Conservation (phyloP, 2,797 vertebrate genomes). For the Megalops cyprinoides region DNA sequence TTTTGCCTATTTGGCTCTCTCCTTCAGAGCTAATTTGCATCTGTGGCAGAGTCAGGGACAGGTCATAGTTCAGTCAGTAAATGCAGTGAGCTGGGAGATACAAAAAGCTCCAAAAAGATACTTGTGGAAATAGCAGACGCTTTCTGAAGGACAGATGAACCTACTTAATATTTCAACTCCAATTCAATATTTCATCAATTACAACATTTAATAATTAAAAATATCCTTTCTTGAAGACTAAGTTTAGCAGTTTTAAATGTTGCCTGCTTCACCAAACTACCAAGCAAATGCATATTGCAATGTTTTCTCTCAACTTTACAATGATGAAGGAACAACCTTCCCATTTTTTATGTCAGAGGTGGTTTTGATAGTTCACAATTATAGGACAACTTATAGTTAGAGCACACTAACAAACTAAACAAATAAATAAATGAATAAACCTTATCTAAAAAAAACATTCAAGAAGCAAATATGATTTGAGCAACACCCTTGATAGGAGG, state of each 20-base stretch:
- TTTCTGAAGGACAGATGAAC: not conserved
- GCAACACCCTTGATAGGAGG: no score
- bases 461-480: no score
- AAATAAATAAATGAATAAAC: no score
- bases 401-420: no score
- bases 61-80: not conserved
- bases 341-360: no score
- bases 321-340: no score
- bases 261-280: not conserved
- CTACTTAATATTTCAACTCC: not conserved
- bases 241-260: not conserved
- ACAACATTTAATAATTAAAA: not conserved
- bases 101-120: not conserved
- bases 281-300: not conserved
- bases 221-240: conserved; percentile 3
- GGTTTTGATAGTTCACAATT: no score
- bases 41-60: conserved; percentile 1
- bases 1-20: not conserved
- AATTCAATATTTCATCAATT: not conserved
- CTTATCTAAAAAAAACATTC: no score
- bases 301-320: not conserved
- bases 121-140: not conserved
- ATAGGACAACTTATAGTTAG: no score
- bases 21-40: conserved; percentile 6
- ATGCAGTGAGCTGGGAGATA: not conserved